phyloP scores from a whole-genome alignment of 2,113 vertebrate genomes.

The Synchiropus splendidus region DNA sequence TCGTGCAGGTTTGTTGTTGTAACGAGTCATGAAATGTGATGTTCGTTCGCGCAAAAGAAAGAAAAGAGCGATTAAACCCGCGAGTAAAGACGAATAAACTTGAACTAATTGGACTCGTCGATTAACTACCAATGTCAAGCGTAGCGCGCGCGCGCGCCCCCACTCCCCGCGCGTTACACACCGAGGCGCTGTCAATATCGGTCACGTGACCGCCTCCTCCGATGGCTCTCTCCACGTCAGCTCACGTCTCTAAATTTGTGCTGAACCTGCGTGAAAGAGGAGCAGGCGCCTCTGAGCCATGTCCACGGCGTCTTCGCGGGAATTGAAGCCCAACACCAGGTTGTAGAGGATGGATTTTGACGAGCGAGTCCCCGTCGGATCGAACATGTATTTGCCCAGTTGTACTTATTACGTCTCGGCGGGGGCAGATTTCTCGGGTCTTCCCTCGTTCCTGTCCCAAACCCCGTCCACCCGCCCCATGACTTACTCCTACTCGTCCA shows the following conservation, averaged over 20 bases:
- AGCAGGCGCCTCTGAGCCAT: slow-evolving; percentile 85
- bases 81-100: too few relatives aligned
- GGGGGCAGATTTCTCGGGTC: slow-evolving; percentile 93
- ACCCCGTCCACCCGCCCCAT: slow-evolving; percentile 91
- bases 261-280: slow-evolving; percentile 96
- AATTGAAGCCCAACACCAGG: slow-evolving; percentile 77
- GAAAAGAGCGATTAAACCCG: too few relatives aligned
- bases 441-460: slow-evolving; percentile 95
- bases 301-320: slow-evolving; percentile 89
- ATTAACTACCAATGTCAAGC: slow-evolving; percentile 59
- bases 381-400: slow-evolving; percentile 99
- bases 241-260: slow-evolving; percentile 97
- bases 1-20: too few relatives aligned
- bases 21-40: too few relatives aligned
- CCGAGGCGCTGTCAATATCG: slow-evolving; percentile 86
- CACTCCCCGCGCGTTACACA: slow-evolving; percentile 1
- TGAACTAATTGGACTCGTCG: slow-evolving; percentile 14
- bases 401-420: slow-evolving; percentile 98
- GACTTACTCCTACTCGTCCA: slow-evolving; percentile 94
- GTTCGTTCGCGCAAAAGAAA: too few relatives aligned
- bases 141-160: slow-evolving; percentile 10
- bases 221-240: slow-evolving; percentile 99
- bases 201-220: slow-evolving; percentile 94
- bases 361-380: slow-evolving; percentile 95
- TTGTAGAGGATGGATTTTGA: slow-evolving; percentile 91